Conservation (phyloP, 2,113 vertebrate genomes). For the Oxyura jamaicensis region DNA sequence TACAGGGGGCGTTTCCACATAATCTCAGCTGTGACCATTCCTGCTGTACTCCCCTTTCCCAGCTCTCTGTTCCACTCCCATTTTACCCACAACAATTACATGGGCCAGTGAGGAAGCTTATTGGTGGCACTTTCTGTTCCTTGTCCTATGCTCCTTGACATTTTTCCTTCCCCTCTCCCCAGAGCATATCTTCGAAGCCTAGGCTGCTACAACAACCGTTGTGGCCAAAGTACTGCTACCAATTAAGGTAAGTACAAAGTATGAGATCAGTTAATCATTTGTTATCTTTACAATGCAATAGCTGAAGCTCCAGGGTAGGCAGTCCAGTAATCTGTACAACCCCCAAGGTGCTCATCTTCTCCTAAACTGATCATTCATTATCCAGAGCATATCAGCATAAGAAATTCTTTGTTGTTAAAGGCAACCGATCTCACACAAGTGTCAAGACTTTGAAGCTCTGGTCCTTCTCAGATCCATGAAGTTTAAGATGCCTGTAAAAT, state of each 20-base stretch:
- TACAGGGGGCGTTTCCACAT: neutral
- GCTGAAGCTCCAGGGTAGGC: constrained; percentile 13
- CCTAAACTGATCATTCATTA: constrained; percentile 50
- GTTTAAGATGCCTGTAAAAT: neutral
- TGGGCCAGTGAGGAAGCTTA: neutral
- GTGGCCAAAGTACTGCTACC: constrained; percentile 36
- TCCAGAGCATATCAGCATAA: neutral
- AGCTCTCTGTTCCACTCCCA: neutral
- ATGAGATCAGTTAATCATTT: constrained; percentile 65
- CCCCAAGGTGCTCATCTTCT: constrained; percentile 38
- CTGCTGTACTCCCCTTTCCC: neutral
- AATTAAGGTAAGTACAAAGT: constrained; percentile 65
- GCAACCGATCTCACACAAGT: constrained; percentile 12
- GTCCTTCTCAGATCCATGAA: neutral
- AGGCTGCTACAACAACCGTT: neutral
- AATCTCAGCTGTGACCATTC: neutral
- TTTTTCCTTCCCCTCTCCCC: neutral
- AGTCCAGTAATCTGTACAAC: constrained; percentile 50
- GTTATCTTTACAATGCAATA: constrained; percentile 42
- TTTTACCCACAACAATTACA: neutral
- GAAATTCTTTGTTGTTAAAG: constrained; percentile 18
- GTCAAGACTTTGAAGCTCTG: neutral
- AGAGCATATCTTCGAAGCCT: neutral
- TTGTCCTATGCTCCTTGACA: neutral
- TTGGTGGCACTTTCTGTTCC: neutral